Conservation (phyloP, 1,140 invertebrate genomes). For the Pinna nobilis region DNA sequence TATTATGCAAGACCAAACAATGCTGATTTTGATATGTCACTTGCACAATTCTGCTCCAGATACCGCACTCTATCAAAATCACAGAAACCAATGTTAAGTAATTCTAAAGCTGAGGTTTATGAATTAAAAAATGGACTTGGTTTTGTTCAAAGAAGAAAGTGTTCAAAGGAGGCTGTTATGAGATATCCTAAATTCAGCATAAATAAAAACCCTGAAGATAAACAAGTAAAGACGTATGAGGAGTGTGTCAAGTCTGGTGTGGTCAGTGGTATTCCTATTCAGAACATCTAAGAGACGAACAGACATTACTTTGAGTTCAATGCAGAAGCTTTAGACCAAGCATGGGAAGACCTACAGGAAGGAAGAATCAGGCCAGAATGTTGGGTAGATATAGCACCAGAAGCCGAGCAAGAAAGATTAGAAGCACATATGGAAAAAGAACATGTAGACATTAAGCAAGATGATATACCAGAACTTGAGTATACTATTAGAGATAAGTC, state of each 20-base stretch:
- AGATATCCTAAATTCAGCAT: constrained; percentile 29
- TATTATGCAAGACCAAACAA: constrained; percentile 11
- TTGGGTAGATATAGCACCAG: constrained; percentile 25
- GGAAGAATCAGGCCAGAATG: constrained; percentile 8
- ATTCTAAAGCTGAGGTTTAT: constrained; percentile 16
- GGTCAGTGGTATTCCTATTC: not conserved
- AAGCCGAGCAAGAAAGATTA: constrained; percentile 18
- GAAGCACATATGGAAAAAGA: constrained; percentile 20
- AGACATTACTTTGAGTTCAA: too few relatives aligned
- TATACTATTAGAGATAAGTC: not conserved
- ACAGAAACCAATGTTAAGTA: not conserved
- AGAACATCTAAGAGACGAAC: constrained; percentile 17
- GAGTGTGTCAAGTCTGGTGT: not conserved
- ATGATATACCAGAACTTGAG: constrained; percentile 10
- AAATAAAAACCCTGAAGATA: constrained; percentile 22
- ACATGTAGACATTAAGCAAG: constrained; percentile 8
- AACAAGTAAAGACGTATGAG: constrained; percentile 5
- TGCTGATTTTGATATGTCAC: constrained; percentile 12
- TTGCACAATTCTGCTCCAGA: constrained; percentile 23
- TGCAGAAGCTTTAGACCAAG: too few relatives aligned
- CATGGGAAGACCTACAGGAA: constrained; percentile 18
- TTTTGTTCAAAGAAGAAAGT: constrained; percentile 30
- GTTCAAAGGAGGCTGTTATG: constrained; percentile 12
- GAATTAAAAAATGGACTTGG: constrained; percentile 4
- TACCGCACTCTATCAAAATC: too few relatives aligned